Evolutionary conservation across 2,888 invertebrate species (phyloP).

Genomic region (Drosophila emarginata): DNA sequence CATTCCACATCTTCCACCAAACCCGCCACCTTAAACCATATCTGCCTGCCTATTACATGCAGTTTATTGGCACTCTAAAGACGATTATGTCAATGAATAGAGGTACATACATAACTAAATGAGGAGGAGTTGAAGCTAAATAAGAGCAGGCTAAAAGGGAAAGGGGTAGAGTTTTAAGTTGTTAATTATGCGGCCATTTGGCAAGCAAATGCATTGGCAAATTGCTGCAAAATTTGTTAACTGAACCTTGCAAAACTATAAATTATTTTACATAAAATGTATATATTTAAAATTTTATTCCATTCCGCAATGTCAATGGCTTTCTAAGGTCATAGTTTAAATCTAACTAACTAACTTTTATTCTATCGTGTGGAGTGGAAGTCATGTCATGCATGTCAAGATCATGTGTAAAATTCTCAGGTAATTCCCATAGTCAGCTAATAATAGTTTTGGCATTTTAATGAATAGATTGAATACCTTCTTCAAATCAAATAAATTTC

Average conservation of each 20-base stretch:
- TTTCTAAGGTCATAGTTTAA: not conserved
- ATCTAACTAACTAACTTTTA: too few species aligned
- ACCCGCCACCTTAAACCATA: too few species aligned
- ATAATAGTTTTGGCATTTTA: conserved; percentile 1
- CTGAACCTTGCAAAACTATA: conserved; percentile 1
- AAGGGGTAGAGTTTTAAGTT: not conserved
- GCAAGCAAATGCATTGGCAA: conserved; percentile 28
- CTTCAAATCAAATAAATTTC: too few species aligned
- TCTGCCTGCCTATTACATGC: conserved; percentile 43
- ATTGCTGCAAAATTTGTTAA: conserved; percentile 9
- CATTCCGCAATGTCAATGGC: not conserved
- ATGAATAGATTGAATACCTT: conserved; percentile 1
- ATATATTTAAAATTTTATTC: conserved; percentile 15
- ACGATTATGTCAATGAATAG: conserved; percentile 59
- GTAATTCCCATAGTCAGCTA: not conserved
- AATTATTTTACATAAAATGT: not conserved
- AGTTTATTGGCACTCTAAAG: conserved; percentile 66
- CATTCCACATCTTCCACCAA: too few species aligned
- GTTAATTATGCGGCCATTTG: conserved; percentile 43
- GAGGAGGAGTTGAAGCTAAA: conserved; percentile 8
- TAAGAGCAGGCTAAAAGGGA: conserved; percentile 1
- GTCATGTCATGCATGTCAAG: conserved; percentile 38
- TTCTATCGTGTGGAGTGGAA: conserved; percentile 4
- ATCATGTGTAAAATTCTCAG: conserved; percentile 25
- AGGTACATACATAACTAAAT: conserved; percentile 1